Percentiles rank a stretch among this genome's conserved stretches.
These are phyloP conservation scores for Spheniscus mendiculus DNA, from an alignment of 2,113 vertebrate species.

Conservation along the genomic window DNA sequence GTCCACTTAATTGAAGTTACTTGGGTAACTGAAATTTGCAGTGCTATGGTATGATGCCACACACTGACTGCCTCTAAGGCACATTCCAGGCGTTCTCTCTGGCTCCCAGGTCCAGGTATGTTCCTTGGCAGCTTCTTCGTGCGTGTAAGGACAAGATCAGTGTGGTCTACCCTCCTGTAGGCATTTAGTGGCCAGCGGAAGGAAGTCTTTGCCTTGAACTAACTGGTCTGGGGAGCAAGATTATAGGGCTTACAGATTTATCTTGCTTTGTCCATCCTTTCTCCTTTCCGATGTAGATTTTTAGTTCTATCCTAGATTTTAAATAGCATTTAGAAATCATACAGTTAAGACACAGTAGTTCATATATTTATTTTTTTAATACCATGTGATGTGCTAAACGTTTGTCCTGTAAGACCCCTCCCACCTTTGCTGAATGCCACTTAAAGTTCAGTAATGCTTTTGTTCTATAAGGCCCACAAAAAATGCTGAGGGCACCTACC, in stretches of 20 bases:
- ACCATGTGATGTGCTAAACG: rapidly evolving
- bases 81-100: rapidly evolving
- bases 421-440: not conserved
- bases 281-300: not conserved
- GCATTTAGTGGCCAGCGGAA: not conserved
- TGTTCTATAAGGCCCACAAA: not conserved
- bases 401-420: not conserved
- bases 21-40: not conserved
- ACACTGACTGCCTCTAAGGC: not conserved
- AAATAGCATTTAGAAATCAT: not conserved
- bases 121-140: not conserved
- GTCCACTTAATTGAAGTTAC: not conserved
- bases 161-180: not conserved
- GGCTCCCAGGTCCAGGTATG: not conserved
- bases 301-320: not conserved
- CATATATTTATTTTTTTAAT: not conserved
- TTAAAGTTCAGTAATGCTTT: not conserved
- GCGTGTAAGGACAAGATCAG: rapidly evolving
- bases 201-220: not conserved
- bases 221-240: not conserved
- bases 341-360: not conserved
- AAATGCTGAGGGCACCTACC: not conserved
- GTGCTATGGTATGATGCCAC: not conserved
- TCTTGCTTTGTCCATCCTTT: not conserved
- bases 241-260: not conserved